These are phyloP conservation scores for Melanotaenia trifasciata DNA, from an alignment of 2,797 vertebrate genomes.

Conservation along the genomic window DNA sequence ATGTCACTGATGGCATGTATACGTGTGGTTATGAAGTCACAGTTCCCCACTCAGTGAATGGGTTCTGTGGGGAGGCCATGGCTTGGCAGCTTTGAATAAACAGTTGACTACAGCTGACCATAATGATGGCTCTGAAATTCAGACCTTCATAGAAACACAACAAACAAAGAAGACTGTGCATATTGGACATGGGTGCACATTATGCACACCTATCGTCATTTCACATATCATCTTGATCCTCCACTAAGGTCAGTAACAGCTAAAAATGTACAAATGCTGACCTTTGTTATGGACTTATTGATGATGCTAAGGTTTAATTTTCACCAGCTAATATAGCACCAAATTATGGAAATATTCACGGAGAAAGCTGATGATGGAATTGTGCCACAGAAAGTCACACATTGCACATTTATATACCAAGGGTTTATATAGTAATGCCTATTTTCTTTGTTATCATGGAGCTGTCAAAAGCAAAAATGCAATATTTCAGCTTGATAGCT, in stretches of 20 bases:
- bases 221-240: neutral
- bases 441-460: neutral
- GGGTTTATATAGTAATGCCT: neutral
- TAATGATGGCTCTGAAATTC: conserved; percentile 49
- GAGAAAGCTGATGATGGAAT: conserved; percentile 8
- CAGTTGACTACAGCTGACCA: conserved; percentile 48
- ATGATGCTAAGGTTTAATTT: conserved; percentile 7
- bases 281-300: neutral
- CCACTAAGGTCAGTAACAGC: neutral
- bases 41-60: conserved; percentile 25
- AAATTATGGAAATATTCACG: neutral
- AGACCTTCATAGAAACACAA: conserved; percentile 60
- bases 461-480: conserved; percentile 10
- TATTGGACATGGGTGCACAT: neutral
- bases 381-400: neutral
- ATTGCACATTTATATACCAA: too few relatives aligned
- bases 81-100: conserved; percentile 55
- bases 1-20: conserved; percentile 27
- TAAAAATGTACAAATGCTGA: neutral
- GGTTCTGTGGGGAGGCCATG: conserved; percentile 50
- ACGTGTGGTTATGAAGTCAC: conserved; percentile 73
- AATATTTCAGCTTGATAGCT: conserved; percentile 16
- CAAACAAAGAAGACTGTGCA: conserved; percentile 38
- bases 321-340: neutral
- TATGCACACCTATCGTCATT: neutral